A percentile compares a stretch with the other conserved stretches of the same genome.
Evolutionary conservation across 2,888 invertebrate genomes (phyloP).

Genomic region (Periphyllus acericola): DNA sequence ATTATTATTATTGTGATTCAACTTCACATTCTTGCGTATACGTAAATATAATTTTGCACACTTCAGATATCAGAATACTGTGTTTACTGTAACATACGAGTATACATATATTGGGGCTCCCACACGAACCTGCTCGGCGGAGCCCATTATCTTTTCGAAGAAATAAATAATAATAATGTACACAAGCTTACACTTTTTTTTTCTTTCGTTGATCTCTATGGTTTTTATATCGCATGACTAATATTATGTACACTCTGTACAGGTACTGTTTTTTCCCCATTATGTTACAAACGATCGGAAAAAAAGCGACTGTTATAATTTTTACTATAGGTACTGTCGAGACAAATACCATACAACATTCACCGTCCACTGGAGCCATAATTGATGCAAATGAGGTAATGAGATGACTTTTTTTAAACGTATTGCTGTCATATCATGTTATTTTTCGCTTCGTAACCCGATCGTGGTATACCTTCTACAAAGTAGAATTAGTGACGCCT

Average conservation of each 20-base stretch:
- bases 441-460: neutral
- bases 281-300: neutral
- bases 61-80: neutral
- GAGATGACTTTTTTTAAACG: neutral
- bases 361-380: neutral
- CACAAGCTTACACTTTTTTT: neutral
- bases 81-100: neutral
- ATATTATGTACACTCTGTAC: neutral
- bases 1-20: neutral
- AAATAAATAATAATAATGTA: no score
- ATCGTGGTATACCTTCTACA: neutral
- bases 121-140: no score
- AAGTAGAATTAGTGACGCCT: neutral
- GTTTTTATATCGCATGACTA: slow-evolving; percentile 6
- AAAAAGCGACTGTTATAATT: slow-evolving; percentile 24
- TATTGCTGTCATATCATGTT: neutral
- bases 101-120: no score
- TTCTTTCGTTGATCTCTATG: neutral
- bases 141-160: no score
- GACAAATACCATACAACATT: slow-evolving; percentile 2
- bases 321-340: no score
- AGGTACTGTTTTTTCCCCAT: neutral
- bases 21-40: neutral
- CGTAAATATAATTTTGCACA: neutral
- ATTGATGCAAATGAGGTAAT: slow-evolving; percentile 22